Conservation (phyloP, 1,140 invertebrate species). For the Nylanderia fulva region DNA sequence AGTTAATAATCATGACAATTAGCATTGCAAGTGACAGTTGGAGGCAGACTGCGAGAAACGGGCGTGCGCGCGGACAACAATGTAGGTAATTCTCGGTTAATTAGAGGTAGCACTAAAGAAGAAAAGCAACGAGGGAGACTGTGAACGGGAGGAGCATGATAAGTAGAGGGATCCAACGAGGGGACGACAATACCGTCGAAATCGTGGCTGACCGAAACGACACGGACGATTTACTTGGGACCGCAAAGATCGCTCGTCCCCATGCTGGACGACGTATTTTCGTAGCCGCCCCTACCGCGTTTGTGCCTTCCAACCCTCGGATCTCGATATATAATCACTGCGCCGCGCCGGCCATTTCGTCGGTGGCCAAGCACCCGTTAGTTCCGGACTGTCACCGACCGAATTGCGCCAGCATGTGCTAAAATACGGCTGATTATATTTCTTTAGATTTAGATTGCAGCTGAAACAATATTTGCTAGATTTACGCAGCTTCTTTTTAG, state of each 20-base stretch:
- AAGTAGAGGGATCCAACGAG: conserved; percentile 25
- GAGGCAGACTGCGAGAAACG: conserved; percentile 42
- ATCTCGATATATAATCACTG: conserved; percentile 30
- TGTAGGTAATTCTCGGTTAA: conserved; percentile 80
- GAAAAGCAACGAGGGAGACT: background rate
- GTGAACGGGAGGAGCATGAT: background rate
- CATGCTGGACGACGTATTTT: background rate
- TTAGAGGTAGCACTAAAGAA: conserved; percentile 66
- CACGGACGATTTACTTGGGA: conserved; percentile 71
- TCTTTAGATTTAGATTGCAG: background rate
- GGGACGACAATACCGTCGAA: background rate
- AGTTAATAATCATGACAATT: conserved; percentile 77
- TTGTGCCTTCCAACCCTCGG: conserved; percentile 20
- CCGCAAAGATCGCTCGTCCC: conserved; percentile 5
- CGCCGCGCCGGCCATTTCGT: conserved; percentile 20
- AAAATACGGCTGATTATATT: background rate
- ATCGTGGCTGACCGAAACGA: conserved; percentile 44
- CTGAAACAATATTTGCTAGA: too few species aligned
- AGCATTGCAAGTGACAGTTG: conserved; percentile 55
- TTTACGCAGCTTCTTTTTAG: too few species aligned
- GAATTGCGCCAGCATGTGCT: background rate
- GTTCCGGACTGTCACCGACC: conserved; percentile 19
- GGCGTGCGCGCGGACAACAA: conserved; percentile 56
- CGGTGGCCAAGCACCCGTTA: conserved; percentile 26
- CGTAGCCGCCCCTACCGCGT: background rate